These are phyloP conservation scores for Nyctibius bracteatus DNA, from an alignment of 2,113 vertebrate genomes.

Conservation along the genomic window DNA sequence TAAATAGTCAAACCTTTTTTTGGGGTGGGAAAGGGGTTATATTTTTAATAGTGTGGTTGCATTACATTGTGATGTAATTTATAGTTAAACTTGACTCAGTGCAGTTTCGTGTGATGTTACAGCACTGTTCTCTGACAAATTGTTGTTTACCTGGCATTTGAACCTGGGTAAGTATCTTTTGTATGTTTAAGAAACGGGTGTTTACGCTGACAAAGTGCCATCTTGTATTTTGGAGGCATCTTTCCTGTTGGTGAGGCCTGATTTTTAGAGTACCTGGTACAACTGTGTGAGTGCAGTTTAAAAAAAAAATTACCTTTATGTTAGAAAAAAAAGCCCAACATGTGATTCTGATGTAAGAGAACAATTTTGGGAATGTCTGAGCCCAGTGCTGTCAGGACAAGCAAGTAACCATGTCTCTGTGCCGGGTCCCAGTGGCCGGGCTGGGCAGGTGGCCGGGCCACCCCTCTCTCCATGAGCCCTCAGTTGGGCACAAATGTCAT, in stretches of 20 bases:
- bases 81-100: neutral
- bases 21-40: fast-evolving
- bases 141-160: neutral
- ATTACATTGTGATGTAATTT: neutral
- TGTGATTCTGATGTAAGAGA: neutral
- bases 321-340: neutral
- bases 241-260: neutral
- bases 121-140: neutral
- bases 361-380: neutral
- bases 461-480: neutral
- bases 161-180: neutral
- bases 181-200: neutral
- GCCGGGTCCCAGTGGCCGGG: fast-evolving
- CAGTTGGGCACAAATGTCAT: neutral
- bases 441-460: neutral
- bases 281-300: neutral
- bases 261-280: neutral
- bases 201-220: neutral
- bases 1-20: neutral
- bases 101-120: neutral
- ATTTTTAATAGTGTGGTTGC: neutral
- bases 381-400: neutral
- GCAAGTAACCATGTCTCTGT: fast-evolving
- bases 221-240: neutral
- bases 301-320: neutral